A percentile compares a stretch with the other conserved stretches of the same genome.
These are phyloP conservation scores for Stenolophus ochropezus DNA, from an alignment of 2,888 invertebrate species.

Conservation along the genomic window DNA sequence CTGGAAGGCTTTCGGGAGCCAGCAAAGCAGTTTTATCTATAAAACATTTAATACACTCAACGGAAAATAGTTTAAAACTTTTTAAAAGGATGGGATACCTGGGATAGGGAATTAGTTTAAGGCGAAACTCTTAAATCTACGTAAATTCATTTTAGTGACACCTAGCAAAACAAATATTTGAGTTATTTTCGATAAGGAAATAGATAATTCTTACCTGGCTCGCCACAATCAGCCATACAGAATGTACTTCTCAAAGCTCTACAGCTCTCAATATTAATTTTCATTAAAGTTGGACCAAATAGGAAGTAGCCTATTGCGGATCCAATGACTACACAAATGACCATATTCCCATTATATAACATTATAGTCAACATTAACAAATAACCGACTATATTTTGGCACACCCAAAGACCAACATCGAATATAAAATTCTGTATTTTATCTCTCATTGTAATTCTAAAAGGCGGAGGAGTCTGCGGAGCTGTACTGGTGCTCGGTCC, in stretches of 20 bases:
- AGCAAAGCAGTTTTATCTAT: conserved; percentile 53
- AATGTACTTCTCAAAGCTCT: conserved; percentile 72
- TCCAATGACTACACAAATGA: conserved; percentile 79
- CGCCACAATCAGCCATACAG: conserved; percentile 71
- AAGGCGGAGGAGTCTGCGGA: not conserved
- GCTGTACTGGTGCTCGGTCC: conserved; percentile 33
- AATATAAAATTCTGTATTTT: conserved; percentile 68
- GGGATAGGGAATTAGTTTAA: not conserved
- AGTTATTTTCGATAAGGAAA: not conserved
- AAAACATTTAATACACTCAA: not conserved
- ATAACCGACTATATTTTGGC: conserved; percentile 77
- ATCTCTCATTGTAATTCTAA: conserved; percentile 43
- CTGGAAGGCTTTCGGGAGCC: not conserved
- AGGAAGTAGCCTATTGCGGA: conserved; percentile 78
- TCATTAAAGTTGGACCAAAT: conserved; percentile 75
- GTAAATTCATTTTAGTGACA: conserved; percentile 21
- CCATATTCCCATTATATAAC: conserved; percentile 82
- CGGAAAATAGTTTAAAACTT: not conserved
- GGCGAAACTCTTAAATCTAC: conserved; percentile 9
- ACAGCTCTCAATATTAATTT: conserved; percentile 74
- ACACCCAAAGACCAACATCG: conserved; percentile 70
- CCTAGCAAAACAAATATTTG: conserved; percentile 26
- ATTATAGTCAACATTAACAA: conserved; percentile 84
- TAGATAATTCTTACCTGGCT: conserved; percentile 71
- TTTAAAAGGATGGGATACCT: conserved; percentile 25